Evolutionary conservation across 2,113 vertebrate genomes (phyloP), one percentile per base, ranked within the genome.

Genomic region (Callionymus lyra): DNA sequence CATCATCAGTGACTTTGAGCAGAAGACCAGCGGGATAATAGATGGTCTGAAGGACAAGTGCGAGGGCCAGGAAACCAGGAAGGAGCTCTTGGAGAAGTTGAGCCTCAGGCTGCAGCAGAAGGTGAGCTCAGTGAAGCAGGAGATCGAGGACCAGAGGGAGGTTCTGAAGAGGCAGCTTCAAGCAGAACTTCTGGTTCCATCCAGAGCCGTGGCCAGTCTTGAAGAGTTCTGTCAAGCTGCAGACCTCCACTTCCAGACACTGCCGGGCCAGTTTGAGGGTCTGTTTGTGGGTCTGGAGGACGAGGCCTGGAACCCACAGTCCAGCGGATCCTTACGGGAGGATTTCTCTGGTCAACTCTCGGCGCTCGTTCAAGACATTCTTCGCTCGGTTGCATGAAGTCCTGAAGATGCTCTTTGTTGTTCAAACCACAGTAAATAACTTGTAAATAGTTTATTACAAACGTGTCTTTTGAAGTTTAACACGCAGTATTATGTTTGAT

Each of bases 291-390:
- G 72, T 16, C 41, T 89, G 41, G 76, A 84, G 13, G 75, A 82
- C 44, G 83, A 86, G 74, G 57, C 1, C 56, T 80, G 2, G 39
- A 57, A 8, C 10, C 74, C 31, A 27, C 66, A 79, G 21, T 44
- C 66, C 17, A 58, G 46, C 2, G 71, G 63, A 0, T 64, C 76
- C 10, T 44, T 88, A 55, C 81, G 76, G 27, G 83, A 87, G 50
- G 83, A 85, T 6, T 86, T 93, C 54, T 85, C 80, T 10, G 63
- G 68, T 1, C 86, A 81, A 36, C 75, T 95, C 0, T 86, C 87
- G 1, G 81, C 86, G 34, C 77, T 94, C 41, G 89, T 93, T 62
- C 76, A 83, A 46, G 90, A 94, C 44, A 91, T 94, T 63, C 47
- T 80, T 34, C 81, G 82, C 31, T 86, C 83, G 56, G 77, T 93